Base-by-base conservation (phyloP, 2,888 invertebrate genomes). In the Euproctis similis region DNA sequence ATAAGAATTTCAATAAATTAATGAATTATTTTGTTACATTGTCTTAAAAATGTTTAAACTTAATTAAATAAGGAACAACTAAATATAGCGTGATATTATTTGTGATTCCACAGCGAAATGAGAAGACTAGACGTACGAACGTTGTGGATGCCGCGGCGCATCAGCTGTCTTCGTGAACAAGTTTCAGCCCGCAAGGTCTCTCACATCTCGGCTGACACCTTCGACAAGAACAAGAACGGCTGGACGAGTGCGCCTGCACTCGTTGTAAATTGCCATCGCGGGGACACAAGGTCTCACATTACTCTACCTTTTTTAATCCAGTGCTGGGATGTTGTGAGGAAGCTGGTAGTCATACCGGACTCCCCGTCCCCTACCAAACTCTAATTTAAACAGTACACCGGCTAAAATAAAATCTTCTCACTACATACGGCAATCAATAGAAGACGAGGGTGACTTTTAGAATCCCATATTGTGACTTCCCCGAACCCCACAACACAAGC, bases 181-280 rank as follows among this genome's bases (percentile, higher is more conserved):
- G 42, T 44, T 12, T 77, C 78, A 0, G 28, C 51, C 0, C 59
- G 58, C 26, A 80, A 70, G 45, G 59, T 84, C 16, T 84, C 84
- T 0, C 55, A 77, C 35, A 35, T 84, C 29, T 84, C 84, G 0
- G 51, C 64, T 1, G 62, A 67, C 12, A 72, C 72, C 1, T 84
- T 84, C 42, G 74, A 81, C n/a, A 53, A 60, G 24, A 84, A 84
- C 32, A 82, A 76, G 45, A 77, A 72, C 53, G 82, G 81, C 0
- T 81, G 80, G 78, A 29, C 34, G 0, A 29, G 39, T 4, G 10
- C 42, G 1, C 65, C 73, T 0, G 59, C 65, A 0, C 42, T 74
- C 8, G 67, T 68, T 1, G 54, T 77, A 0, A 65, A 77, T 36
- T 23, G 73, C 1, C 41, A 50, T 1, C 49, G 53, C 3, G 64